A percentile compares a stretch with the other conserved stretches of the same genome.
Evolutionary conservation across 2,888 invertebrate species (phyloP).

Genomic region (Stegophylla sp.): DNA sequence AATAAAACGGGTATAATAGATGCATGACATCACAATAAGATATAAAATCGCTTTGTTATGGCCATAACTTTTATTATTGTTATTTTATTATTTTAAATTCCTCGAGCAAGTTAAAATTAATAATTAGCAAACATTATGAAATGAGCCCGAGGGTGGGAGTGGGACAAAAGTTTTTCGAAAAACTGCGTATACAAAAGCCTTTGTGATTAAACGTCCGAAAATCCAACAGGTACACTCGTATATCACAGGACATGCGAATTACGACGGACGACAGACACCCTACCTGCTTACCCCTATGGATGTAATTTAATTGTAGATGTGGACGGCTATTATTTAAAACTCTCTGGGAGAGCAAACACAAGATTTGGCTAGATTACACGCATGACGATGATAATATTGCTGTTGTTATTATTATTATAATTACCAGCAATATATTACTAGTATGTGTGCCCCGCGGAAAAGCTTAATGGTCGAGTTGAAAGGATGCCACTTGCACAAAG

Average conservation of each 20-base stretch:
- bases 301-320: constrained; percentile 57
- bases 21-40: constrained; percentile 47
- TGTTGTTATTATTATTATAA: constrained; percentile 57
- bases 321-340: constrained; percentile 58
- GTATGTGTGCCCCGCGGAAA: constrained; percentile 59
- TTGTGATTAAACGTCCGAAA: constrained; percentile 59
- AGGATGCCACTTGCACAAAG: constrained; percentile 59
- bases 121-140: constrained; percentile 53
- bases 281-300: constrained; percentile 47
- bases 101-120: constrained; percentile 54
- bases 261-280: constrained; percentile 58
- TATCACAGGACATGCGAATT: constrained; percentile 57
- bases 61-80: constrained; percentile 54
- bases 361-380: constrained; percentile 58
- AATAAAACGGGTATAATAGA: constrained; percentile 30
- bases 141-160: constrained; percentile 3
- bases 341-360: constrained; percentile 53
- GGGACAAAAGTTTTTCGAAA: constrained; percentile 55
- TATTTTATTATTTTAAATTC: constrained; percentile 55
- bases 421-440: constrained; percentile 58
- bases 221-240: constrained; percentile 59
- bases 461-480: constrained; percentile 59
- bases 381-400: constrained; percentile 57
- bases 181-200: constrained; percentile 53
- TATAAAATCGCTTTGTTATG: constrained; percentile 53